A percentile compares a stretch with the other conserved stretches of the same genome.
Evolutionary conservation across 2,797 vertebrate genomes (phyloP).

Genomic region (Calcarius lapponicus): DNA sequence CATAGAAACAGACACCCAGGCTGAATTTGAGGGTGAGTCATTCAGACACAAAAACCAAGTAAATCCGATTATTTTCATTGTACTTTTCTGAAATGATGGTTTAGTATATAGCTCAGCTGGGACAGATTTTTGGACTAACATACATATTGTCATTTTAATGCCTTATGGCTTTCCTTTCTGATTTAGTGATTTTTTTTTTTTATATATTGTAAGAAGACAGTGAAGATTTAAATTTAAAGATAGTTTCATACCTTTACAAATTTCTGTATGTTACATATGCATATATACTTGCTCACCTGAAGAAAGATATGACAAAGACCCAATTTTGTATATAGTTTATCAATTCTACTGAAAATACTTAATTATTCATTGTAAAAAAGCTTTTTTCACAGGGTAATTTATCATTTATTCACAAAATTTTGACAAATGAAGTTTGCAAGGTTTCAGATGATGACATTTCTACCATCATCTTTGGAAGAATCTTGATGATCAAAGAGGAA

Average conservation of each 20-base stretch:
- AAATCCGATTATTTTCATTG: constrained; percentile 24
- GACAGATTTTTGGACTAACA: neutral
- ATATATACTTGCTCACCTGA: neutral
- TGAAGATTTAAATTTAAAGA: neutral
- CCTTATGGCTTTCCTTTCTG: neutral
- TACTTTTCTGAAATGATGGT: neutral
- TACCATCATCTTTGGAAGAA: neutral
- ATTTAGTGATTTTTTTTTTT: neutral
- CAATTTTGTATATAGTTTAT: neutral
- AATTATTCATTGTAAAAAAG: neutral
- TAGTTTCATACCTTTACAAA: neutral
- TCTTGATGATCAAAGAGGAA: neutral
- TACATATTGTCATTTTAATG: neutral
- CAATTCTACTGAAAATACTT: neutral
- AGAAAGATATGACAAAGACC: neutral
- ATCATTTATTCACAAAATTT: neutral
- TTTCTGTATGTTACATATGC: neutral
- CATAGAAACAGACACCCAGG: neutral
- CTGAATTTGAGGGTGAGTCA: constrained; percentile 6
- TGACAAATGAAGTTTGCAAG: neutral
- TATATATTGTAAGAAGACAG: neutral
- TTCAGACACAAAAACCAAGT: constrained; percentile 23
- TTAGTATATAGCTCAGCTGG: neutral
- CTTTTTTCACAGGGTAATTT: neutral
- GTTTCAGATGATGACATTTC: neutral